phyloP scores from a whole-genome alignment of 2,888 invertebrate genomes.

The Piscicola geometra region DNA sequence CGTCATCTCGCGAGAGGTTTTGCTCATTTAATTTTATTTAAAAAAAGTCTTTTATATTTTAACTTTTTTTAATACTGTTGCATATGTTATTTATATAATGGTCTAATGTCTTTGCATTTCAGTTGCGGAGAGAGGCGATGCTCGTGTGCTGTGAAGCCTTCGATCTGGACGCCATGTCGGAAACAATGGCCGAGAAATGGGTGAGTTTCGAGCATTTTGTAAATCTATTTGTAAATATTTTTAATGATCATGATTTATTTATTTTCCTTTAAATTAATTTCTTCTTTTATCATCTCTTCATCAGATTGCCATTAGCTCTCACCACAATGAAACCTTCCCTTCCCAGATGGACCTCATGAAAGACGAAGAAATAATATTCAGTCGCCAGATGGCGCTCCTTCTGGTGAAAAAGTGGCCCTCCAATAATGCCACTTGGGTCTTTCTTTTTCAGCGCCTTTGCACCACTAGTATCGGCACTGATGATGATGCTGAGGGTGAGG shows the following conservation, averaged over 20 bases:
- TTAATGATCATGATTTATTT: neutral
- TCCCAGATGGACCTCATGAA: constrained; percentile 2
- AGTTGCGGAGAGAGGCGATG: constrained; percentile 9
- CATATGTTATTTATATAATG: neutral
- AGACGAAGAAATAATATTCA: neutral
- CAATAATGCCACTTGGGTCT: neutral
- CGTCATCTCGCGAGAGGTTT: neutral
- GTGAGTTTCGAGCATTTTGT: constrained; percentile 10
- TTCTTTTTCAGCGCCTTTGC: neutral
- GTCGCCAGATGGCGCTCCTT: constrained; percentile 10
- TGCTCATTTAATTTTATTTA: neutral
- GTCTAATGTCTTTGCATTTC: neutral
- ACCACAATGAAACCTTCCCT: neutral
- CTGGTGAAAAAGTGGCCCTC: constrained; percentile 18
- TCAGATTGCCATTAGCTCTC: neutral
- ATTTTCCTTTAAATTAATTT: neutral
- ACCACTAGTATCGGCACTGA: too few relatives aligned
- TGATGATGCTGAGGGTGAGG: too few relatives aligned
- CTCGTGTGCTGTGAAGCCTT: constrained; percentile 17
- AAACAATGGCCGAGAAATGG: constrained; percentile 14
- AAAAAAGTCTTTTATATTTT: neutral
- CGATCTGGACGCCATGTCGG: constrained; percentile 11
- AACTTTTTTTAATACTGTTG: neutral
- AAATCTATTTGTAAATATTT: neutral
- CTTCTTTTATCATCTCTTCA: neutral